Conservation (phyloP, 2,888 invertebrate genomes). For the Euspilapteryx auroguttella region DNA sequence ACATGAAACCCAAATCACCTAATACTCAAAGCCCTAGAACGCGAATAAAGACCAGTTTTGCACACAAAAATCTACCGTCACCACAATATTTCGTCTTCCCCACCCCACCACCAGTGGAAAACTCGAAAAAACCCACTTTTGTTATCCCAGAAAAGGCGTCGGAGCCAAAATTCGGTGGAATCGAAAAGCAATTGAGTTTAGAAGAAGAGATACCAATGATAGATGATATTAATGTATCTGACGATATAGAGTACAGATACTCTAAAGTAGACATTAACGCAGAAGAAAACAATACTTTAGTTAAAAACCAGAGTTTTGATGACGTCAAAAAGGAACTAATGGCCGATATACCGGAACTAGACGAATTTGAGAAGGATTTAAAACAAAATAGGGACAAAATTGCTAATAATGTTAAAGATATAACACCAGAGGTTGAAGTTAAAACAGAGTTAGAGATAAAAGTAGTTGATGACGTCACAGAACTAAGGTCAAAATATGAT, state of each 20-base stretch:
- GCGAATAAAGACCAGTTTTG: conserved; percentile 63
- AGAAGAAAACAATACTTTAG: conserved; percentile 10
- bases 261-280: conserved; percentile 16
- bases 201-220: conserved; percentile 60
- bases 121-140: conserved; percentile 25
- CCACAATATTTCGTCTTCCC: conserved; percentile 55
- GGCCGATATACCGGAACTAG: conserved; percentile 53
- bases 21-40: conserved; percentile 61
- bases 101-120: conserved; percentile 34
- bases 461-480: conserved; percentile 51
- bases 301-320: conserved; percentile 44
- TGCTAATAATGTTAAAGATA: conserved; percentile 43
- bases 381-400: conserved; percentile 48
- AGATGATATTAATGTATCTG: conserved; percentile 40
- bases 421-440: conserved; percentile 30
- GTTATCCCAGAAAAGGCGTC: conserved; percentile 9
- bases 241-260: conserved; percentile 46
- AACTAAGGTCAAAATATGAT: conserved; percentile 52
- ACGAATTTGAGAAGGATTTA: conserved; percentile 53
- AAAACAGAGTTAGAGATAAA: conserved; percentile 39
- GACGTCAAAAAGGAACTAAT: conserved; percentile 52
- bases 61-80: conserved; percentile 47
- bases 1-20: conserved; percentile 43
- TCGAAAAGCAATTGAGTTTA: conserved; percentile 49
- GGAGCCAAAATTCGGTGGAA: conserved; percentile 25